Conservation (phyloP, 2,888 invertebrate genomes). For the Eutolmus rufibarbis region DNA sequence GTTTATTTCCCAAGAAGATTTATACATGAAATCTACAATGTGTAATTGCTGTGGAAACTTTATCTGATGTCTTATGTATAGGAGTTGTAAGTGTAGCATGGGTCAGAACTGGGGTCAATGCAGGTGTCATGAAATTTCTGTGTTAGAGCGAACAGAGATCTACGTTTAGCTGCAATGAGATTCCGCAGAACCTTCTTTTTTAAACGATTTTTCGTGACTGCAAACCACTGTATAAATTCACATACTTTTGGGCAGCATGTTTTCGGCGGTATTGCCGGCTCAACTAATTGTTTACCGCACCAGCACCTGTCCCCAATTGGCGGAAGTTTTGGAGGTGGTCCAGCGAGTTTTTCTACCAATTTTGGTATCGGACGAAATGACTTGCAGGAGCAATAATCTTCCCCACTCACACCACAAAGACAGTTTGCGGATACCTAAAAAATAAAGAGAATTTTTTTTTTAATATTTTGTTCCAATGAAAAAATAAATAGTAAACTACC, state of each 20-base stretch:
- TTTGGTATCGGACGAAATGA: conserved; percentile 45
- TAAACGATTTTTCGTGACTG: conserved; percentile 54
- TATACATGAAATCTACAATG: conserved; percentile 12
- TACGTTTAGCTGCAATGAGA: neutral
- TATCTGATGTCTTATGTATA: neutral
- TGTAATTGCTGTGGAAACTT: neutral
- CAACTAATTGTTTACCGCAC: conserved; percentile 59
- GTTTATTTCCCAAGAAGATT: conserved; percentile 41
- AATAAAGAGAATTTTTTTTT: neutral
- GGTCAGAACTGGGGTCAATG: neutral
- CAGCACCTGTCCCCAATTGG: conserved; percentile 60
- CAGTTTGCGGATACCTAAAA: conserved; percentile 55
- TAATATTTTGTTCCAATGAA: neutral
- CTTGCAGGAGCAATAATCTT: conserved; percentile 53
- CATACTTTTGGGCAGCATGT: conserved; percentile 56
- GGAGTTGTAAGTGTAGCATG: neutral
- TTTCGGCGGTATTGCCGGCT: conserved; percentile 57
- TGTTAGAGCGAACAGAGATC: neutral
- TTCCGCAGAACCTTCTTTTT: conserved; percentile 53
- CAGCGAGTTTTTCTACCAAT: conserved; percentile 43
- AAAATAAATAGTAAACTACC: neutral
- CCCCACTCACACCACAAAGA: conserved; percentile 56
- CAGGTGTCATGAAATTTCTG: neutral
- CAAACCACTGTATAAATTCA: conserved; percentile 55
- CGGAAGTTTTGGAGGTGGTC: conserved; percentile 51